Evolutionary conservation across 2,888 invertebrate genomes (phyloP).

Genomic region (Chaitophorus viminalis): DNA sequence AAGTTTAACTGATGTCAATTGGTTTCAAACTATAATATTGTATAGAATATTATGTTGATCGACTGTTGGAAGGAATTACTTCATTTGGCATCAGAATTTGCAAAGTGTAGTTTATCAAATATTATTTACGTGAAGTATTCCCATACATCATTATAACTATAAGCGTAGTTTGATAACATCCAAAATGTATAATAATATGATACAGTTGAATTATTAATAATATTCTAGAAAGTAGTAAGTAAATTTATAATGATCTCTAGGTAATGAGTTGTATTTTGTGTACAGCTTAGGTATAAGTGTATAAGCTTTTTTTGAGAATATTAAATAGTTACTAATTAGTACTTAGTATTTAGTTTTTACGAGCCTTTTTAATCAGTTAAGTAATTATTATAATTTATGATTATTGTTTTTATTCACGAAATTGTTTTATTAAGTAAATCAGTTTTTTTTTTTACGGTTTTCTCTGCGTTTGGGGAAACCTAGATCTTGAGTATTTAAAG

Average conservation of each 20-base stretch:
- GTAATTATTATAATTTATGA: too few species aligned
- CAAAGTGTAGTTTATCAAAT: not conserved
- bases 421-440: too few species aligned
- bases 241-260: not conserved
- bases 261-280: not conserved
- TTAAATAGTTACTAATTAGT: not conserved
- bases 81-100: not conserved
- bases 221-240: not conserved
- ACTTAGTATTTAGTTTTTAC: too few species aligned
- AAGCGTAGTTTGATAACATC: not conserved
- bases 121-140: not conserved
- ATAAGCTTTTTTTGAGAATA: not conserved
- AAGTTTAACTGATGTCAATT: too few species aligned
- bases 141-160: not conserved
- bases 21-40: too few species aligned
- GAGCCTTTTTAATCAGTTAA: too few species aligned
- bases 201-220: not conserved
- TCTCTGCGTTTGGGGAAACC: too few species aligned
- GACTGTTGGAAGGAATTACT: not conserved
- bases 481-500: too few species aligned
- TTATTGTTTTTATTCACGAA: too few species aligned
- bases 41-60: too few species aligned
- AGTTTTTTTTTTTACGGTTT: too few species aligned
- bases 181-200: not conserved
- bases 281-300: not conserved